Evolutionary conservation across 2,113 vertebrate genomes (phyloP).

Genomic region (Plotosus lineatus): DNA sequence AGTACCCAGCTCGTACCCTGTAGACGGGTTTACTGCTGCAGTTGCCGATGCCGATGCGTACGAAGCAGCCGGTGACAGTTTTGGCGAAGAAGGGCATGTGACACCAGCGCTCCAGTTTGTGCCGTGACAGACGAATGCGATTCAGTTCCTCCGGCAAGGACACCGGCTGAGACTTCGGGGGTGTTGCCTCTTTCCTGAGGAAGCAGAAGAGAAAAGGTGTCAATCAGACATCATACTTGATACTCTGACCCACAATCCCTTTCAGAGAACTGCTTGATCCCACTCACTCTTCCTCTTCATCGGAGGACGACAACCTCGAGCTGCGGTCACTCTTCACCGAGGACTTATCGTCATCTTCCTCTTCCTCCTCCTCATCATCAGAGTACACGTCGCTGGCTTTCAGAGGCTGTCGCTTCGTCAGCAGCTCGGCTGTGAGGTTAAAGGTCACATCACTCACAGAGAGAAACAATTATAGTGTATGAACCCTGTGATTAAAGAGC

Average conservation of each 20-base stretch:
- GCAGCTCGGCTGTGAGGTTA: conserved; percentile 85
- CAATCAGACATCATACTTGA: neutral
- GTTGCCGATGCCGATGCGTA: conserved; percentile 97
- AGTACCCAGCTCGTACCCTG: conserved; percentile 75
- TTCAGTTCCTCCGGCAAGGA: conserved; percentile 95
- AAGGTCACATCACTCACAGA: neutral
- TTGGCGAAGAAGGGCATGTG: conserved; percentile 99
- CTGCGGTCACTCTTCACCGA: conserved; percentile 94
- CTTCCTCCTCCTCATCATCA: conserved; percentile 90
- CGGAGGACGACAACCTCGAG: conserved; percentile 89
- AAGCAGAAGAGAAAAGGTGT: neutral
- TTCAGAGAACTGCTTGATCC: too few species aligned
- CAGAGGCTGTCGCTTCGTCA: conserved; percentile 93
- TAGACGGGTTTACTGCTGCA: conserved; percentile 98
- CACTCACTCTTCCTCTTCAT: conserved; percentile 93
- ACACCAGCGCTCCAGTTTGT: conserved; percentile 98
- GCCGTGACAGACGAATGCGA: conserved; percentile 89
- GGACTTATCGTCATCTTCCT: conserved; percentile 97
- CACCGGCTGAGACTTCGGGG: conserved; percentile 95
- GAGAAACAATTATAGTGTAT: neutral
- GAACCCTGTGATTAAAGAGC: neutral
- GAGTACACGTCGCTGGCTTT: conserved; percentile 98
- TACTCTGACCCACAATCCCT: too few species aligned
- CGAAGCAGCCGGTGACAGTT: conserved; percentile 96
- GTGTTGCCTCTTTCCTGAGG: conserved; percentile 88